Evolutionary conservation across 2,888 invertebrate species (phyloP).

Genomic region (Ceraclea dissimilis): DNA sequence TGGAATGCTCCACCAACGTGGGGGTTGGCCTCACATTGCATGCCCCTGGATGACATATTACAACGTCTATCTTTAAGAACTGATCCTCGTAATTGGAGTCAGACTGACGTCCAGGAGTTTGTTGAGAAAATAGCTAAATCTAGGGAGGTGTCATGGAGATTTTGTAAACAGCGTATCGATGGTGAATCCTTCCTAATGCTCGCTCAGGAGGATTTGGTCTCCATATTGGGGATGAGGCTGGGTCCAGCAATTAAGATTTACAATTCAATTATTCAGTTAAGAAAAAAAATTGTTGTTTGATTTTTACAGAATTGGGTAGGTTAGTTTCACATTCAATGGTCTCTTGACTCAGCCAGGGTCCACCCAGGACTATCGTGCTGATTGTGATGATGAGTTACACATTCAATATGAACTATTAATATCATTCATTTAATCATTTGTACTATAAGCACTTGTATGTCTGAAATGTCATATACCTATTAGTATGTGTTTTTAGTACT

Average conservation of each 20-base stretch:
- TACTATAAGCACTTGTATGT: too few relatives aligned
- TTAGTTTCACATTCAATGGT: too few relatives aligned
- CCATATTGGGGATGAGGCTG: constrained; percentile 66
- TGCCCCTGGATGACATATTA: constrained; percentile 19
- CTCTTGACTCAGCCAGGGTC: too few relatives aligned
- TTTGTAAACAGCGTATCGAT: constrained; percentile 54
- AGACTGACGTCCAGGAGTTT: constrained; percentile 34
- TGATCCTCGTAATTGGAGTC: constrained; percentile 31
- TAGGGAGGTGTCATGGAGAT: constrained; percentile 16
- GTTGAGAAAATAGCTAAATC: constrained; percentile 31
- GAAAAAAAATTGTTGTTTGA: constrained; percentile 34
- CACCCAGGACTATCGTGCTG: too few relatives aligned
- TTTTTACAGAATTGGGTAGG: constrained; percentile 5
- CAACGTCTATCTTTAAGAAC: constrained; percentile 26
- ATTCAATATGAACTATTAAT: too few relatives aligned
- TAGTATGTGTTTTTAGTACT: too few relatives aligned
- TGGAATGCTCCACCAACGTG: constrained; percentile 28
- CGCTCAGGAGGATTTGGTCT: constrained; percentile 73
- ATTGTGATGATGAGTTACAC: too few relatives aligned
- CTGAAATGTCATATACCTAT: too few relatives aligned
- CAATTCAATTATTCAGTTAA: constrained; percentile 55
- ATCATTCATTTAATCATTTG: too few relatives aligned
- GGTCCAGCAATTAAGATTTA: constrained; percentile 82
- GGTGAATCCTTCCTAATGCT: constrained; percentile 78
- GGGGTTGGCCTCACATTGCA: constrained; percentile 32